Conservation (phyloP, 2,888 invertebrate species). For the Arctia plantaginis region DNA sequence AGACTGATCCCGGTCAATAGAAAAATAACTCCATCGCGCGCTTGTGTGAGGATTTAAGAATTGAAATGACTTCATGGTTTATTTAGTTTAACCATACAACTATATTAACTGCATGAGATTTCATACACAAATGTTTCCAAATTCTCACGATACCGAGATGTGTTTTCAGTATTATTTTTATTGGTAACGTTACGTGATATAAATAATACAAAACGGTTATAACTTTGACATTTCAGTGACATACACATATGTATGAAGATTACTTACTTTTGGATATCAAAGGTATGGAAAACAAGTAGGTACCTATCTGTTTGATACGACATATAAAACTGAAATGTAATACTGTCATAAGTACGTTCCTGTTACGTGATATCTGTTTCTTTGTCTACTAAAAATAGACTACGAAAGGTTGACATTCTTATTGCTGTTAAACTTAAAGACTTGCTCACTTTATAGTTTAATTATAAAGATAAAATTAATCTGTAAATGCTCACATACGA, state of each 20-base stretch:
- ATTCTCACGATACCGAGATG: not conserved
- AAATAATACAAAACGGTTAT: not conserved
- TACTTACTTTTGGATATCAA: not conserved
- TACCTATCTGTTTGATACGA: not conserved
- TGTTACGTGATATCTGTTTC: not conserved
- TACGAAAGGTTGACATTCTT: not conserved
- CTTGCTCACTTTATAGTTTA: not conserved
- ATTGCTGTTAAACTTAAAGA: not conserved
- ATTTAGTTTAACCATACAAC: not conserved
- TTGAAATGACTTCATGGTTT: not conserved
- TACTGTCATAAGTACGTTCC: not conserved
- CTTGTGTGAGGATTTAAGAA: not conserved
- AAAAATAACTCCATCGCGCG: too few species aligned
- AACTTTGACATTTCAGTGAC: not conserved
- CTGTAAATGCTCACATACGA: too few species aligned
- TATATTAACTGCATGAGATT: not conserved
- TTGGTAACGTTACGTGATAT: not conserved
- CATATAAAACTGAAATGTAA: not conserved
- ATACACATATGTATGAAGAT: not conserved
- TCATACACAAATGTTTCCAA: not conserved
- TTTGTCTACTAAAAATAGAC: not conserved
- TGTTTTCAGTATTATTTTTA: not conserved
- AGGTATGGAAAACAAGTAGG: not conserved
- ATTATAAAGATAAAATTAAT: too few species aligned
- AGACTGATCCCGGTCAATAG: too few species aligned